Evolutionary conservation across 2,888 invertebrate species (phyloP), one percentile per base, ranked within the genome.

Genomic region (Drosophila pseudotakahashii): DNA sequence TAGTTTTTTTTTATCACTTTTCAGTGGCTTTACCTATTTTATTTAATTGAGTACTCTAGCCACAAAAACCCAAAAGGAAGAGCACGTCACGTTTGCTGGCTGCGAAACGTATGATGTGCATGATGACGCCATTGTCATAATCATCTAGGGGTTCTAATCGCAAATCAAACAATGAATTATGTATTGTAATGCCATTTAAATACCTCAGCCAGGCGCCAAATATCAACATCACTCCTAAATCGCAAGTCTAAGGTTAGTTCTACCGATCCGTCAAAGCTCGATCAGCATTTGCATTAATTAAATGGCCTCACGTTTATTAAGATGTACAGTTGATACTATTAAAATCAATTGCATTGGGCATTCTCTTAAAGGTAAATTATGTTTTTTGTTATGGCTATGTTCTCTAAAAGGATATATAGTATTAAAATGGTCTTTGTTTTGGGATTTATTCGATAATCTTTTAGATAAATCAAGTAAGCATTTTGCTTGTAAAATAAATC

Each of bases 31-130:
- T 73, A 59, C 58, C 45, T 73, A 83, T 81, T 81, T 79, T 53
- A 81, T 86, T 83, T 87, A 83, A 83, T 83, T 83, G 77, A 79
- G 57, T 68, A 68, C 64, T 81, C 68, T 45, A 41, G 54, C 41
- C 14, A 13, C n/a, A 14, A 57, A 41, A 41, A 47, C n/a, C 42
- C 52, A 64, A 73, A 50, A 37, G 48, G 34, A 45, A 58, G 48
- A 79, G 73, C 78, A 66, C 73, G 61, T 77, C 76, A 79, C 71
- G 78, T 77, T 68, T 51, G 44, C 42, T 39, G 44, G 50, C 42
- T 23, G 37, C 30, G 37, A 13, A 41, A 7, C 34, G 30, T 66
- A 62, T 74, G 67, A 58, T 57, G 68, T 66, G 63, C 61, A 71
- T 41, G 55, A 77, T 78, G 67, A 54, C 73, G 73, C 73, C 79